Conservation (phyloP, 2,113 vertebrate species). For the Mola mola region DNA sequence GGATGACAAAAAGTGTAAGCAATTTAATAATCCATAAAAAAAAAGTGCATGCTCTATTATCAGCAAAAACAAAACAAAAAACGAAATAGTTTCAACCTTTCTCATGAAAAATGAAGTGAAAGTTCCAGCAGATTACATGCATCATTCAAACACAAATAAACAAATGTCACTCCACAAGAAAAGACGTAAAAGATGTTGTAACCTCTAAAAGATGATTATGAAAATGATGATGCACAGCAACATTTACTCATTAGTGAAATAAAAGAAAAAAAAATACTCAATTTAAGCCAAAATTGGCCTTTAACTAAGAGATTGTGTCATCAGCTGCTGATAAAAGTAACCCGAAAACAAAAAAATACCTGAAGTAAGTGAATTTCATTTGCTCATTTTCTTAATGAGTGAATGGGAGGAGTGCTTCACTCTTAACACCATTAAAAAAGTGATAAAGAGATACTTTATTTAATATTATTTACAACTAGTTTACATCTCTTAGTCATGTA, state of each 20-base stretch:
- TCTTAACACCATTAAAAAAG: neutral
- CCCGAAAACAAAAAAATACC: neutral
- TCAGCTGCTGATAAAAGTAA: neutral
- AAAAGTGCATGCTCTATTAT: slow-evolving; percentile 38
- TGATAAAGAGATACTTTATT: neutral
- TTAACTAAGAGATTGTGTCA: too few species aligned
- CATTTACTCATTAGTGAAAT: neutral
- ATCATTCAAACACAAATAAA: slow-evolving; percentile 30
- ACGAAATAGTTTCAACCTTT: slow-evolving; percentile 11
- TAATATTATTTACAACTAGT: slow-evolving; percentile 49
- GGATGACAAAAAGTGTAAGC: neutral
- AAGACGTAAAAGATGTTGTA: slow-evolving; percentile 2
- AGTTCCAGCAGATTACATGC: slow-evolving; percentile 2
- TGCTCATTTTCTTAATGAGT: slow-evolving; percentile 3
- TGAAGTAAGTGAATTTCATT: slow-evolving; percentile 1
- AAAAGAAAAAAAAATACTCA: neutral
- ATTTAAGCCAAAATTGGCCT: neutral
- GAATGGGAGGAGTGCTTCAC: neutral
- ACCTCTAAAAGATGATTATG: slow-evolving; percentile 6
- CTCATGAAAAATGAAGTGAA: neutral
- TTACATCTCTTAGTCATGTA: slow-evolving; percentile 7
- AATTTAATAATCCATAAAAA: slow-evolving; percentile 22
- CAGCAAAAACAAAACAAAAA: slow-evolving; percentile 9
- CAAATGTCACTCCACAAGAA: slow-evolving; percentile 16
- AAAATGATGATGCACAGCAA: slow-evolving; percentile 11